Evolutionary conservation across 1,140 invertebrate species (phyloP).

Genomic region (Papilio glaucus): DNA sequence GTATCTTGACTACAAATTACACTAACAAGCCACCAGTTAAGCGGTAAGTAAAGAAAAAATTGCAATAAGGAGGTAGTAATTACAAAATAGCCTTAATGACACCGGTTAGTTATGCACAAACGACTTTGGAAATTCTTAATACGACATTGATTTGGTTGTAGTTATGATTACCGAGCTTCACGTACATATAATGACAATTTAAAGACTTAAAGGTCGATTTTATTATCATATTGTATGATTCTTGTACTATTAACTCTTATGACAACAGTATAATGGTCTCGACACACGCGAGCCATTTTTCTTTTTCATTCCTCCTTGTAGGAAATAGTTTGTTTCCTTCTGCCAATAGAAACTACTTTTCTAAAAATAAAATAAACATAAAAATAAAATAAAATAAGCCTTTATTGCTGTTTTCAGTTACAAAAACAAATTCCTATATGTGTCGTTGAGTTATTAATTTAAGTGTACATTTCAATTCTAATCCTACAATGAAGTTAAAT

Average conservation of each 20-base stretch:
- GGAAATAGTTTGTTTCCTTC: constrained; percentile 14
- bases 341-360: background rate
- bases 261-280: constrained; percentile 77
- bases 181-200: constrained; percentile 81
- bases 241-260: constrained; percentile 82
- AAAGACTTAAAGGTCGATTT: constrained; percentile 82
- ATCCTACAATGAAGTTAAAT: too few species aligned
- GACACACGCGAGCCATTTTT: constrained; percentile 73
- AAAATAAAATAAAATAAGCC: too few species aligned
- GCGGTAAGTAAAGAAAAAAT: constrained; percentile 63
- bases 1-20: constrained; percentile 34
- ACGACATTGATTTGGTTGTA: constrained; percentile 78
- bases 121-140: constrained; percentile 79
- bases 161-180: constrained; percentile 67
- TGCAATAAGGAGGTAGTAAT: constrained; percentile 70
- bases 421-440: too few species aligned
- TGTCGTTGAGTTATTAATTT: too few species aligned
- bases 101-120: constrained; percentile 76
- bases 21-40: constrained; percentile 58
- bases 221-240: constrained; percentile 82
- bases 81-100: constrained; percentile 74
- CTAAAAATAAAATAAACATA: too few species aligned
- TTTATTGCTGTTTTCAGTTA: too few species aligned
- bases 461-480: too few species aligned
- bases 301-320: constrained; percentile 48